phyloP scores from a whole-genome alignment of 2,888 invertebrate species.

The Ochlodes sylvanus region DNA sequence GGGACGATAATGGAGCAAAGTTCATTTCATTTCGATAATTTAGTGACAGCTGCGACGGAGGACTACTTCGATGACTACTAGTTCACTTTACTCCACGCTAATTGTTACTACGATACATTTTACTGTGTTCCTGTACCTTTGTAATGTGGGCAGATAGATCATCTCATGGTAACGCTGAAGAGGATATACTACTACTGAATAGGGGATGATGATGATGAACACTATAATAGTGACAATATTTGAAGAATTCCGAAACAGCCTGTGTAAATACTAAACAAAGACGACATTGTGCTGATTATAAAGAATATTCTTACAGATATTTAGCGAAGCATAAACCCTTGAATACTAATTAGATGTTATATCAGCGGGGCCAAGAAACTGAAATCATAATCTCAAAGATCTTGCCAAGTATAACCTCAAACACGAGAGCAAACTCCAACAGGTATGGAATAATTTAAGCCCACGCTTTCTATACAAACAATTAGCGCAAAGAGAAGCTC shows the following conservation, averaged over 20 bases:
- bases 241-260: too few species aligned
- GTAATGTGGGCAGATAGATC: too few species aligned
- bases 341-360: conserved; percentile 19
- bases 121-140: not conserved
- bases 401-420: conserved; percentile 22
- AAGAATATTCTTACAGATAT: not conserved
- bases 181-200: too few species aligned
- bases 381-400: conserved; percentile 29
- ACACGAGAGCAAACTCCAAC: conserved; percentile 33
- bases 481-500: conserved; percentile 49
- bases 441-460: conserved; percentile 41
- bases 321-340: conserved; percentile 4
- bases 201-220: too few species aligned
- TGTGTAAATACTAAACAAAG: too few species aligned
- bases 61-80: not conserved
- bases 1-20: conserved; percentile 64
- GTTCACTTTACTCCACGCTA: not conserved
- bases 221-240: too few species aligned
- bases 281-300: too few species aligned
- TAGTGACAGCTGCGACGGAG: conserved; percentile 54
- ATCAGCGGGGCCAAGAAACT: conserved; percentile 3
- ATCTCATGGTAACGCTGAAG: too few species aligned
- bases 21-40: conserved; percentile 71
- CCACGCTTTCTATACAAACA: conserved; percentile 52
- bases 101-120: not conserved